phyloP scores from a whole-genome alignment of 2,888 invertebrate species.

The Salpingus planirostris region DNA sequence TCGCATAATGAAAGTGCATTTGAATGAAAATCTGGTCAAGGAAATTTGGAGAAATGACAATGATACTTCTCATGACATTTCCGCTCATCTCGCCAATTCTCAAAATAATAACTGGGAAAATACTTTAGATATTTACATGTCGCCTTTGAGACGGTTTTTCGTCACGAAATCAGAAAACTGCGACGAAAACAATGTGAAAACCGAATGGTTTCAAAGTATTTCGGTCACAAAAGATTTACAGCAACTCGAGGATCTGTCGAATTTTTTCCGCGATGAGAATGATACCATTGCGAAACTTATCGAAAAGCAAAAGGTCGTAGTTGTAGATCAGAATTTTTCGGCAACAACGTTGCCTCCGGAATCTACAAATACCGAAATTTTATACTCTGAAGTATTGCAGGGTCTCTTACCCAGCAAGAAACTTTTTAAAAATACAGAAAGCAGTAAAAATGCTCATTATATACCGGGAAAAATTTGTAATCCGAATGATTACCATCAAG shows the following conservation, averaged over 20 bases:
- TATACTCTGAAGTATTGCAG: conserved; percentile 39
- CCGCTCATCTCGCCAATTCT: background rate
- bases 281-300: background rate
- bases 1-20: conserved; percentile 25
- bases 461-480: no score
- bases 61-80: background rate
- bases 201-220: conserved; percentile 13
- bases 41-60: conserved; percentile 27
- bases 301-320: no score
- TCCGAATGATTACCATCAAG: no score
- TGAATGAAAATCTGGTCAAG: conserved; percentile 25
- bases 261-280: background rate
- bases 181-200: conserved; percentile 5
- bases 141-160: conserved; percentile 29
- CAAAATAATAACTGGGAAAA: conserved; percentile 12
- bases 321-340: no score
- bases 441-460: no score
- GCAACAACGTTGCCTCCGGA: conserved; percentile 5
- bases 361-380: conserved; percentile 13
- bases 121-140: conserved; percentile 25
- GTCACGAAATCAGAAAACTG: conserved; percentile 7
- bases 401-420: conserved; percentile 17
- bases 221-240: conserved; percentile 19
- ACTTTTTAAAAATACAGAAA: no score
- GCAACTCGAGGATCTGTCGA: conserved; percentile 21